These are phyloP conservation scores for Prolemur simus DNA, from an alignment of 2,113 vertebrate species.

Conservation along the genomic window DNA sequence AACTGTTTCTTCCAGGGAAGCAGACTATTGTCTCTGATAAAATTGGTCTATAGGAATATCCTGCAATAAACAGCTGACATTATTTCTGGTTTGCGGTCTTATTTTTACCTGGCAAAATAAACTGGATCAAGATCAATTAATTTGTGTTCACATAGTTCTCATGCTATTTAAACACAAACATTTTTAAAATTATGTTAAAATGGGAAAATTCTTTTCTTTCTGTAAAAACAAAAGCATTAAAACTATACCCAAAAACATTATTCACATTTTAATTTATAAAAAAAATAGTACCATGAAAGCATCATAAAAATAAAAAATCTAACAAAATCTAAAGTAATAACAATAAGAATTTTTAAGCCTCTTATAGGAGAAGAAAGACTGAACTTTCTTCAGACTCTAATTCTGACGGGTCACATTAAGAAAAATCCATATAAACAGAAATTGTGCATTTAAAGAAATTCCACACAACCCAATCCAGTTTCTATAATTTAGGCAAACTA, in stretches of 20 bases:
- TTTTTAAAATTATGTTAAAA: background rate
- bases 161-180: background rate
- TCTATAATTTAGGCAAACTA: background rate
- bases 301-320: background rate
- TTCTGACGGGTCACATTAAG: background rate
- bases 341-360: background rate
- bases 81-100: constrained; percentile 46
- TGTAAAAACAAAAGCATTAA: background rate
- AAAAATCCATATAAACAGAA: background rate
- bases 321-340: constrained; percentile 26
- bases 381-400: background rate
- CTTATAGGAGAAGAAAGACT: background rate
- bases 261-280: constrained; percentile 14
- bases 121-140: constrained; percentile 18
- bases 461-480: background rate
- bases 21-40: background rate
- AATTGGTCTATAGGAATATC: constrained; percentile 12
- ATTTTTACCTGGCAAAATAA: constrained; percentile 24
- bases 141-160: background rate
- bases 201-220: background rate
- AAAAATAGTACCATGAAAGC: background rate
- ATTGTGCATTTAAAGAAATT: background rate
- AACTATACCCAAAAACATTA: background rate
- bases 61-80: background rate
- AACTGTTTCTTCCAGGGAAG: background rate